These are phyloP conservation scores for Hystrix cristata DNA, from an alignment of 2,113 vertebrate genomes.

Conservation along the genomic window DNA sequence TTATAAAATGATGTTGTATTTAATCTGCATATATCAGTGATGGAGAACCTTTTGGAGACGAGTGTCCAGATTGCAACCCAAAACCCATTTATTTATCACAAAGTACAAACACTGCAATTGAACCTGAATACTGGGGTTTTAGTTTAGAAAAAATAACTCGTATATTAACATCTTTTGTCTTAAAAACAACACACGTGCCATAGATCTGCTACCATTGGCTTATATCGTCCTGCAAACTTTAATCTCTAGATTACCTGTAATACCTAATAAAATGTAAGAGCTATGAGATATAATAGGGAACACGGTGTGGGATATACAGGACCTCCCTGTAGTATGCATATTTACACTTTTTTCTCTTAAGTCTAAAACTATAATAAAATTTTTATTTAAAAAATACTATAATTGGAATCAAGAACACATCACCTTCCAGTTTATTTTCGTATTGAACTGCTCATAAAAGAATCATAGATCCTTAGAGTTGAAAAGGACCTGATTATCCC, in stretches of 20 bases:
- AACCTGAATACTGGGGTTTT: not conserved
- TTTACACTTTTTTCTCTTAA: not conserved
- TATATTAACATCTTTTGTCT: not conserved
- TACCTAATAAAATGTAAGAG: not conserved
- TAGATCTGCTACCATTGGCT: not conserved
- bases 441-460: not conserved
- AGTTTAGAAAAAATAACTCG: not conserved
- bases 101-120: not conserved
- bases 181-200: not conserved
- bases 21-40: not conserved
- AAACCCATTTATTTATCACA: not conserved
- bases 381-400: not conserved
- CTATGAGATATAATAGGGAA: not conserved
- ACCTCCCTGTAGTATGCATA: not conserved
- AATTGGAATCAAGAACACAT: not conserved
- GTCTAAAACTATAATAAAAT: not conserved
- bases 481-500: not conserved
- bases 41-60: not conserved
- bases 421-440: not conserved
- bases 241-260: not conserved
- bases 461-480: not conserved
- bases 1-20: not conserved
- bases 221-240: not conserved
- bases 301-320: not conserved
- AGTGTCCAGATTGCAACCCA: not conserved